These are phyloP conservation scores for Choloepus hoffmanni DNA, from an alignment of 2,113 vertebrate genomes.

Conservation along the genomic window DNA sequence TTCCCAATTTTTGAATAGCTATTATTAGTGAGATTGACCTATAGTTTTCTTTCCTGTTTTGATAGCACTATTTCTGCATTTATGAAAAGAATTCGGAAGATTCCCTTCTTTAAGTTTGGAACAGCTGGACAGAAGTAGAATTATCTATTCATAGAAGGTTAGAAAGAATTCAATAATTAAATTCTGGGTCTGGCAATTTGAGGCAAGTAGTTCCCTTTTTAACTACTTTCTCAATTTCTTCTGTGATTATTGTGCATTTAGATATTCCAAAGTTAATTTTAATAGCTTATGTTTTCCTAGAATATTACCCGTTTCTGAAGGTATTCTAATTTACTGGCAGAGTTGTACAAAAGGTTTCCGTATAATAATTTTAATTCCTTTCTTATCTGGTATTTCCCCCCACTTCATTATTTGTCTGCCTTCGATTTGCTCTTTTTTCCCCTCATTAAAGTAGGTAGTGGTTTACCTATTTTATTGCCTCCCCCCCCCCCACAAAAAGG, in stretches of 20 bases:
- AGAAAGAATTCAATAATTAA: neutral
- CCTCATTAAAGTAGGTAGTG: neutral
- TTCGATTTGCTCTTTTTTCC: neutral
- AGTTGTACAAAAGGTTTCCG: neutral
- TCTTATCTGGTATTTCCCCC: neutral
- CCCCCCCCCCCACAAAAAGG: neutral
- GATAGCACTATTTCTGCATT: neutral
- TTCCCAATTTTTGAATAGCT: neutral
- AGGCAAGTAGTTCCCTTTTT: neutral
- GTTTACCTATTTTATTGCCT: conserved; percentile 6
- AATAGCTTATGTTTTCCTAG: neutral
- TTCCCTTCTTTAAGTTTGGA: neutral
- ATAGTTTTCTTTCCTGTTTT: neutral
- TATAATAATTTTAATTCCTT: neutral
- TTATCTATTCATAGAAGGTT: neutral
- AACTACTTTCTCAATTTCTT: neutral
- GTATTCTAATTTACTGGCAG: neutral
- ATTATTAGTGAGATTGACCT: neutral
- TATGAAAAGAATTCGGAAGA: neutral
- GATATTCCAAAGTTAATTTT: neutral
- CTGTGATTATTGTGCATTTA: neutral
- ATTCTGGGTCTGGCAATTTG: neutral
- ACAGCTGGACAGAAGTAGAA: neutral
- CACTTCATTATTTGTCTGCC: neutral
- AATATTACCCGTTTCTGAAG: neutral